Evolutionary conservation across 1,140 invertebrate species (phyloP), one percentile per base, ranked within the genome.

Genomic region (Trichonephila clavata): DNA sequence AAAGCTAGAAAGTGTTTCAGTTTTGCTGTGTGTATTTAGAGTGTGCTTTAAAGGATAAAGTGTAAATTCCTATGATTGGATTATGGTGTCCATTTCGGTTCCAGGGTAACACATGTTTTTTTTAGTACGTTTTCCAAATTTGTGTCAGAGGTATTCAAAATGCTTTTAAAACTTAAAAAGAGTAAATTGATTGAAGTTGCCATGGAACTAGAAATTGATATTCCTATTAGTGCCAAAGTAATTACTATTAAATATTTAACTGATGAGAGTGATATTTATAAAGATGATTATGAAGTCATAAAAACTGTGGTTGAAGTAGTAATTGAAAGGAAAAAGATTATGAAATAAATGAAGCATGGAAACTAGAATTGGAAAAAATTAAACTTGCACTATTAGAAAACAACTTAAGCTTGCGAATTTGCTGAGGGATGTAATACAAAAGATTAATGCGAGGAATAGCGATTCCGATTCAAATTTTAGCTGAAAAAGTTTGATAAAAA

Each of bases 401-500:
- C 32, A 39, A 16, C 13, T 61, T 61, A 21, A 63, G 20, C 61
- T 63, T 63, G 61, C 13, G 61, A 63, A 63, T 63, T 63, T 63
- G 1, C 0, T 4, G 21, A 21, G 21, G n/a, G 14, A 63, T 63
- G 61, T 63, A 21, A 63, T 7, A 63, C 2, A 63, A 63, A 63
- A 61, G 60, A 16, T 61, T 61, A 61, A 61, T 63, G 32, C 4
- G 32, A 39, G 2, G 4, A 39, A 39, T 39, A 39, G 4, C 2
- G 2, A 4, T 39, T 39, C 61, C 14, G 61, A 63, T 21, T 63
- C 61, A 21, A 63, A 39, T 80, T 14, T 80, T 32, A 39, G 32
- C 24, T 80, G 32, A 80, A 5, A 39, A 39, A 80, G 32, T 80
- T 80, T 80, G 32, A 80, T 80, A 32, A 80, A 80, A 80, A 80